Evolutionary conservation across 2,888 invertebrate genomes (phyloP), one percentile per base, ranked within the genome.

Genomic region (Harpalus rubripes): DNA sequence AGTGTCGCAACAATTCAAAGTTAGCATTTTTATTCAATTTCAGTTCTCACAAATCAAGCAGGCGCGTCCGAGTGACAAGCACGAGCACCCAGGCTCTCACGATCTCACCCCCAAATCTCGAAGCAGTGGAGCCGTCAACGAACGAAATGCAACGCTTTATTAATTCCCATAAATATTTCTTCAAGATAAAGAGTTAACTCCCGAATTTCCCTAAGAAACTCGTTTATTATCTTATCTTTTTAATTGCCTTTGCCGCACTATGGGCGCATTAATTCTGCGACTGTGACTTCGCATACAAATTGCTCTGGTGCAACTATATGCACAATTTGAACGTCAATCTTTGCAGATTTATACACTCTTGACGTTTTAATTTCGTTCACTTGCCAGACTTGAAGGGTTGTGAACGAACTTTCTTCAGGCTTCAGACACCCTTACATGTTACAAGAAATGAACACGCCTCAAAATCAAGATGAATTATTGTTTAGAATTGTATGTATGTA

Each of bases 201-300:
- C 83, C 22, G 18, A 84, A 84, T 79, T 81, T 85, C 82, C 78
- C 85, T 85, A 81, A 81, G 85, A 85, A 85, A 74, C 79, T 85
- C 81, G 82, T 82, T 86, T 85, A 81, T 86, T 87, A 86, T 86
- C 88, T 88, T 88, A 88, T 88, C 88, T 88, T 86, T 87, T 87
- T 88, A 88, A 88, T 88, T 88, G 87, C 87, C 87, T 85, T 86
- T 86, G 86, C 78, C 86, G 85, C 86, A 87, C 86, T 86, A 84
- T 85, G 84, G 84, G 84, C 85, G 85, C 87, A 87, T 87, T 87
- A 87, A 87, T 87, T 87, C 86, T 85, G 72, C 61, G 81, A 22
- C 86, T 87, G 86, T 87, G 87, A 87, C 86, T 86, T 81, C 86
- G 87, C 84, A 84, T 84, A 84, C 84, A 84, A 84, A 84, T 84